phyloP scores from a whole-genome alignment of 2,797 vertebrate species.

The Gymnopithys bicolor region DNA sequence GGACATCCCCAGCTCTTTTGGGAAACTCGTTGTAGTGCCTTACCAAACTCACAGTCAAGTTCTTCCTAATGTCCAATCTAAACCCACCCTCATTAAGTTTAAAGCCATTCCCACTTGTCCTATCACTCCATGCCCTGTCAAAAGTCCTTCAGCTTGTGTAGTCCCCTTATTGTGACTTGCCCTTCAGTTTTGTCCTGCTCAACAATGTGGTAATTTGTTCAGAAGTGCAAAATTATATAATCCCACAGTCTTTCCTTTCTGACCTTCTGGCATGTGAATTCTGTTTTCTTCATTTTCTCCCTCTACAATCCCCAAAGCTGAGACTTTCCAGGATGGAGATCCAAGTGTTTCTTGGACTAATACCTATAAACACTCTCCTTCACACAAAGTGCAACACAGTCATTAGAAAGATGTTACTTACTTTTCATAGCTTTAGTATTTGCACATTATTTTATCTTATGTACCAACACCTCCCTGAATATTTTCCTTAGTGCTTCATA shows the following conservation, averaged over 20 bases:
- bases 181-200: not conserved
- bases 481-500: not conserved
- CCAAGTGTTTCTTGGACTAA: not conserved
- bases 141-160: not conserved
- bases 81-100: not conserved
- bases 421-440: not conserved
- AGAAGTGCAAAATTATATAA: not conserved
- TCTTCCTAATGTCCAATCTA: not conserved
- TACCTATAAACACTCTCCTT: not conserved
- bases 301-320: not conserved
- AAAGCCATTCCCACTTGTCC: not conserved
- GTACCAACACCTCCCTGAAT: not conserved
- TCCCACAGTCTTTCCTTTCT: not conserved
- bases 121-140: not conserved
- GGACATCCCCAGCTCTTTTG: not conserved
- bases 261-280: not conserved
- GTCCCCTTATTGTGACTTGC: fast-evolving
- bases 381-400: not conserved
- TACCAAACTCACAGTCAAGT: not conserved
- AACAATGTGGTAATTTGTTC: not conserved
- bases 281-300: not conserved
- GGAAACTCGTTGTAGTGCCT: not conserved
- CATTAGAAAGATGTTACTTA: not conserved
- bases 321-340: not conserved
- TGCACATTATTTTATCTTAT: not conserved